These are phyloP conservation scores for Eulimnadia texana DNA, from an alignment of 1,140 invertebrate species.

Conservation along the genomic window DNA sequence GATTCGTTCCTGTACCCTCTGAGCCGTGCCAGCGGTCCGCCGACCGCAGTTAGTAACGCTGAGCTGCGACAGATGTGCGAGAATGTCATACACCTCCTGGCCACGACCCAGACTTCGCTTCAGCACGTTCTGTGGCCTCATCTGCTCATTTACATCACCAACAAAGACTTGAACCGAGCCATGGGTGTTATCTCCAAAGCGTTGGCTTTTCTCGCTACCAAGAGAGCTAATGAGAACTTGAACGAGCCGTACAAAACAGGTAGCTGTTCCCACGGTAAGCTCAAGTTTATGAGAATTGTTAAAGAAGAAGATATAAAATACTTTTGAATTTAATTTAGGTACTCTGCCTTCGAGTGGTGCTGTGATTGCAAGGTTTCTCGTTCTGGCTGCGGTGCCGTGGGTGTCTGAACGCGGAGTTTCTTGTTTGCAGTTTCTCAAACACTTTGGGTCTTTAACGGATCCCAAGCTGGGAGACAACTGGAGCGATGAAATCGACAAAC, in stretches of 20 bases:
- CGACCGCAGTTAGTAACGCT: background rate
- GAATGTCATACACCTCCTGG: conserved; percentile 6
- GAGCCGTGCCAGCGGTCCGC: background rate
- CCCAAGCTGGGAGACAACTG: background rate
- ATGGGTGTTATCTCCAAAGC: conserved; percentile 1
- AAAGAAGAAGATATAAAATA: too few species aligned
- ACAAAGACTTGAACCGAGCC: conserved; percentile 2
- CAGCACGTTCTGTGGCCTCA: background rate
- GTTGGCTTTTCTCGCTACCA: background rate
- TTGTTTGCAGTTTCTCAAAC: background rate
- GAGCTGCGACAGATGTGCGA: conserved; percentile 5
- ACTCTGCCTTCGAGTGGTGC: background rate
- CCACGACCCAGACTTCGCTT: background rate
- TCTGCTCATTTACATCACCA: background rate
- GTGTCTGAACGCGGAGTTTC: background rate
- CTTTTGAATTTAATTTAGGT: too few species aligned
- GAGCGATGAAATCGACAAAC: background rate
- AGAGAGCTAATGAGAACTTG: background rate
- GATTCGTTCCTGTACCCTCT: background rate
- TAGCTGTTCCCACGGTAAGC: background rate
- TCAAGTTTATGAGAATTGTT: too few species aligned
- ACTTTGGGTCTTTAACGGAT: background rate
- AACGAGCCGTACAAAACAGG: background rate
- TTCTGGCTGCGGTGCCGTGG: background rate
- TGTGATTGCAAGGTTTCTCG: background rate